Base-by-base conservation (phyloP, 2,113 vertebrate genomes). In the Malaclemys terrapin region DNA sequence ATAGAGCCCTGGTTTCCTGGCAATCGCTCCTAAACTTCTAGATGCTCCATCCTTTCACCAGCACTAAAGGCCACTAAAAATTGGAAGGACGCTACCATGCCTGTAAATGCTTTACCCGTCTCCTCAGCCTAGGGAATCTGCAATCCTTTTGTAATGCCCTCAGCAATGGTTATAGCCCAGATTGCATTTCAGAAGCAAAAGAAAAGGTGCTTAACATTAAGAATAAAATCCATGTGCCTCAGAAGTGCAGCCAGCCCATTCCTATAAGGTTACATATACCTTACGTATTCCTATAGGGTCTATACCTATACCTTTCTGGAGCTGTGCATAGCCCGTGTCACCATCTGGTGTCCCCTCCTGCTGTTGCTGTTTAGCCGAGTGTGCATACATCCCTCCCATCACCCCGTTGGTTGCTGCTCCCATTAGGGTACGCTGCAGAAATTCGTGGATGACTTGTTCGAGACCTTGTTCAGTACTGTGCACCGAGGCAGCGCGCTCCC, bases 381-480 rank as follows among this genome's bases (percentile, higher is more conserved):
- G 1, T 31, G 82, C 1, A 17, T 88, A 82, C 29, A 0, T 4
- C 50, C 76, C 69, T 47, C 27, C 84, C 62, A 2, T 49, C 88
- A 84, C 52, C 81, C 54, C 27, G 50, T 53, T 62, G 24, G 1
- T 56, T 78, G 84, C 94, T 90, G 69, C 53, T 96, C 57, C 90
- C 72, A 10, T 24, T 80, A 99, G 99, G 99, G 99, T 45, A 99
- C 99, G 0, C 98, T 99, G 91, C 99, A 99, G 98, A 99, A 99
- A 93, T 99, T 99, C 53, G 99, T 99, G 53, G 99, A 99, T 0
- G 99, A 99, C 95, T 97, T 99, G 65, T 99, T 99, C 1, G 99
- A 99, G 99, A 99, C 99, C 42, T 96, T 99, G 94, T 99, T 99
- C 99, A 99, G 99, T 93, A 99, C 99, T 0, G 99, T 99, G 85